Percentiles rank a stretch among this genome's conserved stretches.
Evolutionary conservation across 2,888 invertebrate species (phyloP).

Genomic region (Drosophila rubida): DNA sequence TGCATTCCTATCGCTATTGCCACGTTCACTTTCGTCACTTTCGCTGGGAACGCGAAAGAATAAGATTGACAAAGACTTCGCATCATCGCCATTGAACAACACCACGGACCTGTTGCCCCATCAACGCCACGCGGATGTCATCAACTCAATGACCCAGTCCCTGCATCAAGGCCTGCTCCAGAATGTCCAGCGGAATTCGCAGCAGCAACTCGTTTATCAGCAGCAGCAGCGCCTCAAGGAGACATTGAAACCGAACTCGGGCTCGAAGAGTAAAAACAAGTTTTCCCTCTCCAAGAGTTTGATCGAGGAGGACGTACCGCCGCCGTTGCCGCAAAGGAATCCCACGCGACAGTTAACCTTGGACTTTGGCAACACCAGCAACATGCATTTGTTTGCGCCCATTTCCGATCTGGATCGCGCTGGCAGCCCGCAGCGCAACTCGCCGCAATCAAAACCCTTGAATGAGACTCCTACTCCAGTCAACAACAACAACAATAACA

Average conservation of each 20-base stretch:
- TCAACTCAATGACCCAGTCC: slow-evolving; percentile 73
- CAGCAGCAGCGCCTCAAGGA: slow-evolving; percentile 76
- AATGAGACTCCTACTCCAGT: slow-evolving; percentile 11
- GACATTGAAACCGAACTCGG: slow-evolving; percentile 70
- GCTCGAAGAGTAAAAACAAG: slow-evolving; percentile 81
- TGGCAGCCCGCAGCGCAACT: slow-evolving; percentile 69
- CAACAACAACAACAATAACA: slow-evolving; percentile 19
- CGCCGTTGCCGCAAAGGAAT: slow-evolving; percentile 87
- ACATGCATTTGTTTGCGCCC: slow-evolving; percentile 66
- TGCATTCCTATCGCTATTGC: slow-evolving; percentile 85
- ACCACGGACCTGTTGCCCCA: slow-evolving; percentile 79
- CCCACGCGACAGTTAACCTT: slow-evolving; percentile 81
- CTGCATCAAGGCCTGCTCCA: slow-evolving; percentile 72
- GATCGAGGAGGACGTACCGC: slow-evolving; percentile 84
- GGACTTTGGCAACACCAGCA: slow-evolving; percentile 65
- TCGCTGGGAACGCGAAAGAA: slow-evolving; percentile 84
- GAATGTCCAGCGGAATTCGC: slow-evolving; percentile 60
- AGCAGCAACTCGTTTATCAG: slow-evolving; percentile 60
- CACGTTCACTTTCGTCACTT: slow-evolving; percentile 85
- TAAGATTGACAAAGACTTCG: slow-evolving; percentile 84
- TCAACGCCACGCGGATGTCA: slow-evolving; percentile 68
- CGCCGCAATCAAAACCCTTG: slow-evolving; percentile 35
- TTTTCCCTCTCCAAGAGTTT: slow-evolving; percentile 81
- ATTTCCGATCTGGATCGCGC: slow-evolving; percentile 84
- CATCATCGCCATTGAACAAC: slow-evolving; percentile 81